Percentiles rank a stretch among this genome's conserved stretches.
phyloP scores from a whole-genome alignment of 2,113 vertebrate species.

The Strigops habroptila region DNA sequence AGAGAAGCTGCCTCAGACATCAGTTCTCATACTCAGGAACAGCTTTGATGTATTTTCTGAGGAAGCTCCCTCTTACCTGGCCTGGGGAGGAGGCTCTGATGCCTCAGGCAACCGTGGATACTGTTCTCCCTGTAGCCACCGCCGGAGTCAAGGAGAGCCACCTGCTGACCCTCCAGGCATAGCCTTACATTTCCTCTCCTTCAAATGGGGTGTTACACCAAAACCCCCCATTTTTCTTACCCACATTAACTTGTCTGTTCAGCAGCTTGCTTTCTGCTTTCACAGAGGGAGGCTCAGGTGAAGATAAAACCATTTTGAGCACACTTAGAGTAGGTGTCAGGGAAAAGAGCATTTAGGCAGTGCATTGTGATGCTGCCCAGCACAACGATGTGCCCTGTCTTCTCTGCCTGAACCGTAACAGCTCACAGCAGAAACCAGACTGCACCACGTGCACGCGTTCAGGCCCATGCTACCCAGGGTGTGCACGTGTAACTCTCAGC shows the following conservation, averaged over 20 bases:
- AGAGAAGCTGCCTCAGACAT: neutral
- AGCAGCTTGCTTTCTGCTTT: neutral
- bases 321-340: neutral
- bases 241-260: neutral
- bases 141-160: accelerated
- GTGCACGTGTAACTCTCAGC: neutral
- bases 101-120: neutral
- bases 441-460: accelerated
- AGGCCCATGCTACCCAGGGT: accelerated
- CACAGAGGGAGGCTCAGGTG: neutral
- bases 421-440: neutral
- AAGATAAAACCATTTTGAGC: neutral
- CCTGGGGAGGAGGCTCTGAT: neutral
- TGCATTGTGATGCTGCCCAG: neutral
- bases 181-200: neutral
- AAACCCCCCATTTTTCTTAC: neutral
- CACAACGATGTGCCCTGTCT: neutral
- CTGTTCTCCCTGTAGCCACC: neutral
- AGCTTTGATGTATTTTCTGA: neutral
- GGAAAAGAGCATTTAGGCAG: neutral
- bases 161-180: neutral
- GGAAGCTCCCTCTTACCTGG: neutral
- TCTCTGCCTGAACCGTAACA: neutral
- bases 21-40: neutral
- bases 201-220: neutral